These are phyloP conservation scores for Euphydryas editha DNA, from an alignment of 2,888 invertebrate genomes.

Conservation along the genomic window DNA sequence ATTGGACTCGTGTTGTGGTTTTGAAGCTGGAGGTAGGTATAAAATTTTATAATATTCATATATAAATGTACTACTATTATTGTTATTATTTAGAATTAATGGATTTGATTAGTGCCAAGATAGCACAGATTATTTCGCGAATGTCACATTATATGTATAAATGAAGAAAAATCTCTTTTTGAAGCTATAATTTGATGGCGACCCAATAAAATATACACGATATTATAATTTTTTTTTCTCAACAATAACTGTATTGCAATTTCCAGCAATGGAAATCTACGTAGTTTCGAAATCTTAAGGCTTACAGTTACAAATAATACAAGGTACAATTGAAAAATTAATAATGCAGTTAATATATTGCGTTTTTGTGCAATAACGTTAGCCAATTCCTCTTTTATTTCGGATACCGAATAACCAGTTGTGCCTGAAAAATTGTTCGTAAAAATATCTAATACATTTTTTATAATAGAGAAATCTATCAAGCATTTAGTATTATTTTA, in stretches of 20 bases:
- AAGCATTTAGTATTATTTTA: neutral
- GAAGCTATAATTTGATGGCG: too few relatives aligned
- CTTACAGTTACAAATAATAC: neutral
- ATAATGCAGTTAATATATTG: neutral
- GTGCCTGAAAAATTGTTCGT: neutral
- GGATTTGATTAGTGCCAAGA: too few relatives aligned
- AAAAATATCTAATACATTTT: neutral
- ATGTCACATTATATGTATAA: too few relatives aligned
- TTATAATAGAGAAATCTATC: neutral
- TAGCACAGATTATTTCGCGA: too few relatives aligned
- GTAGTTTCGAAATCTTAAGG: neutral
- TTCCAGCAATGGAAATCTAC: too few relatives aligned
- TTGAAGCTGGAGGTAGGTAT: neutral
- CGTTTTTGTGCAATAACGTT: neutral
- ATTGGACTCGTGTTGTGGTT: neutral
- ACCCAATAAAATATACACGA: too few relatives aligned
- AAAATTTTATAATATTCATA: neutral
- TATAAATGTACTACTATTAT: too few relatives aligned
- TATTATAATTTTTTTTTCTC: too few relatives aligned
- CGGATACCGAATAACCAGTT: constrained; percentile 10
- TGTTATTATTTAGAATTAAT: too few relatives aligned
- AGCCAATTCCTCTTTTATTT: neutral
- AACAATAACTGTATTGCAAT: too few relatives aligned
- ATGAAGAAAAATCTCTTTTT: too few relatives aligned
- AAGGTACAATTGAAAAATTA: neutral